Evolutionary conservation across 2,113 vertebrate species (phyloP), one percentile per base, ranked within the genome.

Genomic region (Triplophysa siluroides): DNA sequence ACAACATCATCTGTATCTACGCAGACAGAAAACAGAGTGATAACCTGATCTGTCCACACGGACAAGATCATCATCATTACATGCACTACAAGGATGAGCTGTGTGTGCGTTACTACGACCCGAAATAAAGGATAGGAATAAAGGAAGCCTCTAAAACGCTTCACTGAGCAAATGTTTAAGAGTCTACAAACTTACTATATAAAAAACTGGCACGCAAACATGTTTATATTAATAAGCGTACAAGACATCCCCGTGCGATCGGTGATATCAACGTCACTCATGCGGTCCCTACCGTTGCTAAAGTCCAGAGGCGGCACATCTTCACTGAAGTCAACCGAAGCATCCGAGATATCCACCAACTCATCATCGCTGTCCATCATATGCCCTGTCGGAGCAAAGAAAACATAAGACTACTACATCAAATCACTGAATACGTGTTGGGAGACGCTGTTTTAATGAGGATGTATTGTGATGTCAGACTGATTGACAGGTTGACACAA

Each of bases 331-430:
- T 97, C 95, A 87, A 95, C 85, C 4, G 94, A 90, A 12, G 92
- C 92, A n/a, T 92, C 95, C 0, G 93, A 92, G 0, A 98, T 95
- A 83, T 98, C 95, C 90, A 98, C 95, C 93, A 98, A 87, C n/a
- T 98, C 96, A 79, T 98, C 96, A 78, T 98, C 95, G 1, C 95
- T 96, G 7, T 96, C 94, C 96, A 96, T 98, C 16, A 16, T 60
- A 2, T 26, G 13, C 1, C 52, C 86, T 86, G 80, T 13, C 1
- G 29, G 1, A 47, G 47, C 8, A 69, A 3, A 79, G 38, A 58
- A 11, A 79, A 71, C 4, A 26, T 50, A 63, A 74, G 16, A 33
- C 16, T 41, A 4, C 12, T 54, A 58, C 0, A 18, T 54, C 12
- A 52, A 8, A 26, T 50, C 11, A 19, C 0, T 9, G 16, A 33